Conservation (phyloP, 2,113 vertebrate genomes). For the Conger conger region DNA sequence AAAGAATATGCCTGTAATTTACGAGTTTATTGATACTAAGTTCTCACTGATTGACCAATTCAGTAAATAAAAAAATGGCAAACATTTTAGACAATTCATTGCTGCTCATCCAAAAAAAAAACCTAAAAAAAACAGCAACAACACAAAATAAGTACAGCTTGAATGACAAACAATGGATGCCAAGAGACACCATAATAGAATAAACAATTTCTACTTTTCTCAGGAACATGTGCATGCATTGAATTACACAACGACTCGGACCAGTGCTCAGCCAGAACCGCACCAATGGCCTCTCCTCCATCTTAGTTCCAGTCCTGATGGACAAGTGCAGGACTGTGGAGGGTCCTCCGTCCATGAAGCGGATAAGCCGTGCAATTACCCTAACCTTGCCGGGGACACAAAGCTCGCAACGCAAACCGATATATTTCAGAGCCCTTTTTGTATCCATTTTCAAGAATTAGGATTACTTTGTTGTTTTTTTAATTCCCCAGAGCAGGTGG, state of each 20-base stretch:
- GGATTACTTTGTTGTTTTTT: conserved; percentile 22
- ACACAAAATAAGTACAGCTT: conserved; percentile 42
- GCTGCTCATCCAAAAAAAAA: conserved; percentile 35
- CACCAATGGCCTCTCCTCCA: conserved; percentile 30
- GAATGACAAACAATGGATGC: conserved; percentile 59
- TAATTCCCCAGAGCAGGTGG: background rate
- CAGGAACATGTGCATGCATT: conserved; percentile 73
- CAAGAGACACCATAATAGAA: conserved; percentile 73
- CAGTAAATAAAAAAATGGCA: conserved; percentile 49
- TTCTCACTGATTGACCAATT: conserved; percentile 57
- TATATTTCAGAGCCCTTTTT: conserved; percentile 70
- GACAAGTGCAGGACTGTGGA: background rate
- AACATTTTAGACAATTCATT: conserved; percentile 45
- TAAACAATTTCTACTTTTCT: conserved; percentile 67
- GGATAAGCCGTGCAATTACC: too few relatives aligned
- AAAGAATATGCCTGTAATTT: conserved; percentile 61
- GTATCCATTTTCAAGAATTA: conserved; percentile 65
- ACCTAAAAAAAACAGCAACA: conserved; percentile 43
- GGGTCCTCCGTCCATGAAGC: background rate
- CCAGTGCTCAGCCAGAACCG: conserved; percentile 62
- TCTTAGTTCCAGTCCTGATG: background rate
- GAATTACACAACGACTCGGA: conserved; percentile 66
- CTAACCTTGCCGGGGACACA: background rate
- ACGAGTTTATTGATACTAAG: conserved; percentile 55
- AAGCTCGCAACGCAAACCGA: conserved; percentile 39